phyloP scores from a whole-genome alignment of 2,113 vertebrate genomes.

The Himantopus leucocephalus region DNA sequence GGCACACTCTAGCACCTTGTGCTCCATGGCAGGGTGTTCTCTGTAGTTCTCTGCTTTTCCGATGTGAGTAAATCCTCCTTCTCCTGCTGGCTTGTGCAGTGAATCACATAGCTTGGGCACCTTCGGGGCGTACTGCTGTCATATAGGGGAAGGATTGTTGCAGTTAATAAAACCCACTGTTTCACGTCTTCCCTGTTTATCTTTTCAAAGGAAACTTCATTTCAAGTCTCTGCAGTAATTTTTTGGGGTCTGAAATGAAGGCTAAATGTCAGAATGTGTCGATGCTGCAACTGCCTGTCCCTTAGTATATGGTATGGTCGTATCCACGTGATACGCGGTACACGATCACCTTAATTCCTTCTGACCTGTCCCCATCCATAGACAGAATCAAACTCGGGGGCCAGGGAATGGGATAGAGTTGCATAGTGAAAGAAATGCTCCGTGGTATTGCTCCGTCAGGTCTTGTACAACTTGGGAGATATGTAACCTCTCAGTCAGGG shows the following conservation, averaged over 20 bases:
- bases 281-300: not conserved
- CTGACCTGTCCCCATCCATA: not conserved
- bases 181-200: not conserved
- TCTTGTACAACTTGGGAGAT: not conserved
- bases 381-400: not conserved
- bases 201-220: not conserved
- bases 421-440: too few species aligned
- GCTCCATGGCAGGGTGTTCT: fast-evolving
- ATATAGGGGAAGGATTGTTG: not conserved
- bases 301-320: fast-evolving
- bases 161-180: not conserved
- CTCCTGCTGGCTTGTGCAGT: fast-evolving
- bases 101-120: fast-evolving
- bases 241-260: not conserved
- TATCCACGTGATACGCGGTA: fast-evolving
- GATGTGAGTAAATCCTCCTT: not conserved
- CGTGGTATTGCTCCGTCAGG: fast-evolving
- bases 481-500: not conserved
- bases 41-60: not conserved
- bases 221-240: not conserved
- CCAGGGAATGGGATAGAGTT: not conserved
- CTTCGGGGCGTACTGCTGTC: fast-evolving
- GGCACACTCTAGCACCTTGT: fast-evolving
- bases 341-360: not conserved
- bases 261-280: not conserved